Conservation (phyloP, 1,140 invertebrate species). For the Coelopa frigida region DNA sequence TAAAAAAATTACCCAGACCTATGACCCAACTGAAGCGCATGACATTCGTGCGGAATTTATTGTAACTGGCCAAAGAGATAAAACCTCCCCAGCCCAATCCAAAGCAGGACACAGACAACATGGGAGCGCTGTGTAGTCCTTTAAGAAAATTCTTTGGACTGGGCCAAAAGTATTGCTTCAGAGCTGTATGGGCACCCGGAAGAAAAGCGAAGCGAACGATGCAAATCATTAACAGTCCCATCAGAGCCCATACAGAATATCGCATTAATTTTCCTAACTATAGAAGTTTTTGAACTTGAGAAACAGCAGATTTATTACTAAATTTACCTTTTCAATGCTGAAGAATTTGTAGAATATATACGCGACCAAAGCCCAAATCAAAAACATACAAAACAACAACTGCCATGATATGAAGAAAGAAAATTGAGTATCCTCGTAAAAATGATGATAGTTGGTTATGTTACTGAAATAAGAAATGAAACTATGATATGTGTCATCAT, state of each 20-base stretch:
- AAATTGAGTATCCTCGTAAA: constrained; percentile 7
- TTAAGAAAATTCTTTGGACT: not conserved
- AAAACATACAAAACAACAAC: constrained; percentile 3
- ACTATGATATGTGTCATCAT: not conserved
- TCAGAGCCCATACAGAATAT: constrained; percentile 15
- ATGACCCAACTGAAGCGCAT: constrained; percentile 34
- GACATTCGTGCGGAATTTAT: constrained; percentile 74
- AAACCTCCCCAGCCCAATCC: constrained; percentile 88
- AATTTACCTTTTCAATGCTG: constrained; percentile 19
- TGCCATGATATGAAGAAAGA: constrained; percentile 14
- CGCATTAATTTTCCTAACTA: constrained; percentile 28
- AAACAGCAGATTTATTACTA: not conserved
- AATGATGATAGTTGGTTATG: not conserved
- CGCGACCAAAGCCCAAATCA: constrained; percentile 21
- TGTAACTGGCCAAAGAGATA: constrained; percentile 83
- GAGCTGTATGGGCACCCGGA: constrained; percentile 66
- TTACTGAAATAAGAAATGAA: not conserved
- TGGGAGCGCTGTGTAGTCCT: constrained; percentile 9
- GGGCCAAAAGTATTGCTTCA: constrained; percentile 71
- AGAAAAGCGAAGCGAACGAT: constrained; percentile 42
- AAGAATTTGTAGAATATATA: constrained; percentile 26
- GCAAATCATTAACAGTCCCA: constrained; percentile 20
- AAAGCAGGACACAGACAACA: constrained; percentile 48
- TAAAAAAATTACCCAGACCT: constrained; percentile 21
- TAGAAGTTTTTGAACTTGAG: not conserved